A percentile compares a stretch with the other conserved stretches of the same genome.
phyloP scores from a whole-genome alignment of 2,888 invertebrate species.

The Mactromeris polynyma region DNA sequence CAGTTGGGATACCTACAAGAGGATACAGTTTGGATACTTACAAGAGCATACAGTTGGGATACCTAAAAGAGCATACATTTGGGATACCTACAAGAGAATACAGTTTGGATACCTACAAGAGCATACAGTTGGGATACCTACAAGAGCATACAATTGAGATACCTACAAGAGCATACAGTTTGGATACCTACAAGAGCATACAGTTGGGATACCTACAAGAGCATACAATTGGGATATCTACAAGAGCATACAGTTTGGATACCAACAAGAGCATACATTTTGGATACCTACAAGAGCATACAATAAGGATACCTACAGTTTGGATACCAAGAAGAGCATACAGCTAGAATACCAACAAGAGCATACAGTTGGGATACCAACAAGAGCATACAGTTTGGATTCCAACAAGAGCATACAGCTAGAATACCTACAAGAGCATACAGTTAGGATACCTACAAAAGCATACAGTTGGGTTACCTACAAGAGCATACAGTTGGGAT shows the following conservation, averaged over 20 bases:
- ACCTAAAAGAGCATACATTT: no score
- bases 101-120: no score
- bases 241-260: background rate
- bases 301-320: background rate
- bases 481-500: background rate
- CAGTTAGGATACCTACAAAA: background rate
- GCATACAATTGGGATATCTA: background rate
- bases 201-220: background rate
- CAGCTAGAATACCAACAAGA: background rate
- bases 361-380: background rate
- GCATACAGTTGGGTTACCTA: background rate
- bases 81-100: no score
- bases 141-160: no score
- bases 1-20: no score
- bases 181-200: background rate
- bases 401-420: background rate
- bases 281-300: background rate
- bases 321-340: background rate
- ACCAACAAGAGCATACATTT: background rate
- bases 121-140: no score
- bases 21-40: no score
- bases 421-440: background rate
- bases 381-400: background rate
- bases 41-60: no score
- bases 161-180: background rate